These are phyloP conservation scores for Poecilus cupreus DNA, from an alignment of 2,888 invertebrate genomes.

Conservation along the genomic window DNA sequence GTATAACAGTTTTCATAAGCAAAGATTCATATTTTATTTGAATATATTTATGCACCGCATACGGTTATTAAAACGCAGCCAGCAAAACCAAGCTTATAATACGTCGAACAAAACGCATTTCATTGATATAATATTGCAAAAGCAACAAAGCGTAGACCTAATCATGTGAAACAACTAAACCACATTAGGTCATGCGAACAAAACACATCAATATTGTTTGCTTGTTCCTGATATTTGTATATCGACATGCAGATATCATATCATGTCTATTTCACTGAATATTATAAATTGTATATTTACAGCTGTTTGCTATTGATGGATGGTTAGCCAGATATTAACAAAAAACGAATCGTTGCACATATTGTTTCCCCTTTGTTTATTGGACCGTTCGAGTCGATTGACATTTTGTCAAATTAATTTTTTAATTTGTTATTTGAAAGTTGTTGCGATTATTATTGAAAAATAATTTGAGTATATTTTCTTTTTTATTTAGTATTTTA, in stretches of 20 bases:
- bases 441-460: too few relatives aligned
- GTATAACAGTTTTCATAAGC: too few relatives aligned
- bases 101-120: background rate
- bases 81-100: background rate
- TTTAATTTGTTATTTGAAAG: too few relatives aligned
- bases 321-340: background rate
- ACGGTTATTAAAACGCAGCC: too few relatives aligned
- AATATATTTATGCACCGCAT: too few relatives aligned
- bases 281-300: conserved; percentile 23
- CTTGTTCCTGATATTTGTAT: conserved; percentile 11
- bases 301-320: background rate
- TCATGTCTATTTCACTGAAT: conserved; percentile 16
- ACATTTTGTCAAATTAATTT: background rate
- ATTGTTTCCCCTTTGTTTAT: background rate
- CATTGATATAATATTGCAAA: background rate
- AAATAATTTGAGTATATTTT: background rate
- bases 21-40: too few relatives aligned
- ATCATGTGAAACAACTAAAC: conserved; percentile 20
- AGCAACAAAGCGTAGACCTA: background rate
- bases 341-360: background rate
- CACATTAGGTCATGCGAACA: conserved; percentile 27
- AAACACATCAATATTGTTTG: conserved; percentile 26
- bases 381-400: background rate
- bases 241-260: conserved; percentile 24
- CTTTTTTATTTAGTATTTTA: background rate